Evolutionary conservation across 2,797 vertebrate species (phyloP).

Genomic region (Hybognathus amarus): DNA sequence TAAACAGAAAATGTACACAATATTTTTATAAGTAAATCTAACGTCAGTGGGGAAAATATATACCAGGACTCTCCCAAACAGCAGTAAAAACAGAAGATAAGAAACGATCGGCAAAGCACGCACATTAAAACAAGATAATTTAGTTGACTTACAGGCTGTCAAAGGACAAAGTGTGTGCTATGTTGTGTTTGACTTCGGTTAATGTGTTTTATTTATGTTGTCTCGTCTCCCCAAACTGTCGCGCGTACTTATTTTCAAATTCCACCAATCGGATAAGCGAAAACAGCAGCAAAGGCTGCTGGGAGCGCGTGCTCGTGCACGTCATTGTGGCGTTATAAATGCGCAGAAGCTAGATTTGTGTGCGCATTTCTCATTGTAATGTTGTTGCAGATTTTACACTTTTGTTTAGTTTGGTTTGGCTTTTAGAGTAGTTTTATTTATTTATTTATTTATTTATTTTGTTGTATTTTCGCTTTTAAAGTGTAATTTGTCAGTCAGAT

Average conservation of each 20-base stretch:
- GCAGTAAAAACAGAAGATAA: neutral
- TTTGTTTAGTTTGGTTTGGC: neutral
- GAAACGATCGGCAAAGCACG: neutral
- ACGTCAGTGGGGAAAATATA: too few relatives aligned
- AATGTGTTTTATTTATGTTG: neutral
- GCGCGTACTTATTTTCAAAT: slow-evolving; percentile 60
- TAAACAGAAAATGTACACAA: neutral
- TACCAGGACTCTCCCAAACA: neutral
- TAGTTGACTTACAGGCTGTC: slow-evolving; percentile 28
- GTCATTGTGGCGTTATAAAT: neutral
- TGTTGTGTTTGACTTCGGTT: neutral
- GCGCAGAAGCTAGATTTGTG: neutral
- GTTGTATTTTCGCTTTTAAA: neutral
- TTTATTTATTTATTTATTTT: neutral
- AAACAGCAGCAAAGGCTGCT: slow-evolving; percentile 31
- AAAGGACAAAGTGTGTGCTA: neutral
- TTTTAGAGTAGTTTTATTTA: neutral
- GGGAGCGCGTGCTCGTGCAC: slow-evolving; percentile 9
- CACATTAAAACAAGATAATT: neutral
- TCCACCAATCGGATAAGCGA: slow-evolving; percentile 51
- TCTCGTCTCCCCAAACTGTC: slow-evolving; percentile 1
- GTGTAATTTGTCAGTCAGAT: neutral
- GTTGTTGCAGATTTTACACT: neutral
- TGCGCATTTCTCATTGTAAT: neutral
- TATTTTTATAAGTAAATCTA: neutral